Conservation (phyloP, 2,797 vertebrate species). For the Darevskia mixta region DNA sequence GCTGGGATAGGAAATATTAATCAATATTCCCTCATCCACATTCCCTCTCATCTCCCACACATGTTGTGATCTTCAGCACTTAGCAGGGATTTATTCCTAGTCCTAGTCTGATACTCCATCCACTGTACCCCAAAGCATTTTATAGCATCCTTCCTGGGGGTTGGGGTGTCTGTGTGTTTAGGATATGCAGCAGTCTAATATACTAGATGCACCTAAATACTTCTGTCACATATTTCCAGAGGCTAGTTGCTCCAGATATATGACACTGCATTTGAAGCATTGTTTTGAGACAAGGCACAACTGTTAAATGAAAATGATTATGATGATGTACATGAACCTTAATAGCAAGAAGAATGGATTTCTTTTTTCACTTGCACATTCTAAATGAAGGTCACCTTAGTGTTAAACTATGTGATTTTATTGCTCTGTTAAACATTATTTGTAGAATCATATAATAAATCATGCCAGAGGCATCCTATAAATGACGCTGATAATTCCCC, state of each 20-base stretch:
- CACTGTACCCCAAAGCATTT: neutral
- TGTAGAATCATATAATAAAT: constrained; percentile 65
- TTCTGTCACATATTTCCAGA: neutral
- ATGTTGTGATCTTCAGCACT: neutral
- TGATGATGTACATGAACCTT: constrained; percentile 32
- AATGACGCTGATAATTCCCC: constrained; percentile 61
- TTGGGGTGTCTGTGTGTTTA: neutral
- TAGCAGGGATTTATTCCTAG: neutral
- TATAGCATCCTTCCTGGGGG: neutral
- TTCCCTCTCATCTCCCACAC: too few species aligned
- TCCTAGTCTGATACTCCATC: neutral
- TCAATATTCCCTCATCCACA: too few species aligned
- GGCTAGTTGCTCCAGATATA: neutral
- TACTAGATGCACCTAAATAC: neutral
- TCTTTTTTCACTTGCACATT: constrained; percentile 27
- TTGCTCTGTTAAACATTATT: constrained; percentile 56
- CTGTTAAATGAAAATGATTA: constrained; percentile 39
- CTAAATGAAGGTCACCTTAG: constrained; percentile 58
- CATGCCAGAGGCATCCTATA: constrained; percentile 49
- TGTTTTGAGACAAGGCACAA: constrained; percentile 2
- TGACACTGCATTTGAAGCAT: neutral
- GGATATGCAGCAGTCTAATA: neutral
- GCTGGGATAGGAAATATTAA: too few species aligned
- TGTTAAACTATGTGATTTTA: constrained; percentile 53
- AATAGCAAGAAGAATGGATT: constrained; percentile 12